Evolutionary conservation across 2,888 invertebrate species (phyloP).

Genomic region (Lamellibrachia columna): DNA sequence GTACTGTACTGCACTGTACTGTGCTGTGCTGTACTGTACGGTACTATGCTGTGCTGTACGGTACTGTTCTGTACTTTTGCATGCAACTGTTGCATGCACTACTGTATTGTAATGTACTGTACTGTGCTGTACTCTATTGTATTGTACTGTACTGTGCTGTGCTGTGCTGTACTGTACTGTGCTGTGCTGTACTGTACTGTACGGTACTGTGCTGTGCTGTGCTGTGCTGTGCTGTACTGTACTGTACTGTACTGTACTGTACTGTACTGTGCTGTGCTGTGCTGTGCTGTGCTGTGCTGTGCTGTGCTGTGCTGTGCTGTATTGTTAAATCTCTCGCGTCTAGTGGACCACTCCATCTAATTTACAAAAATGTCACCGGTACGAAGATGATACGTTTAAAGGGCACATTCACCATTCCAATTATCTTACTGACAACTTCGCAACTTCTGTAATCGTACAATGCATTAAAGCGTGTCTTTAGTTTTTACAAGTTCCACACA

Average conservation of each 20-base stretch:
- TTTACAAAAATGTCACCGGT: too few species aligned
- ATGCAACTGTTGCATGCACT: background rate
- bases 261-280: background rate
- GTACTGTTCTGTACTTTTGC: conserved; percentile 28
- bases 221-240: conserved; percentile 32
- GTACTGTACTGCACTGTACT: conserved; percentile 34
- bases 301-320: conserved; percentile 32
- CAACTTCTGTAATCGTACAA: too few species aligned
- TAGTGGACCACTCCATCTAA: too few species aligned
- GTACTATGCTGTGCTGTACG: conserved; percentile 28
- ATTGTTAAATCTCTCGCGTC: conserved; percentile 13
- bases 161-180: background rate
- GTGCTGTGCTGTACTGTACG: background rate
- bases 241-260: conserved; percentile 36
- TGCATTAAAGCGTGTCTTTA: too few species aligned
- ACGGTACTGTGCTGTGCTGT: conserved; percentile 26
- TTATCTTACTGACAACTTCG: too few species aligned
- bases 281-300: too few species aligned
- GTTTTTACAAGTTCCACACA: too few species aligned
- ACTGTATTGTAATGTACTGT: too few species aligned
- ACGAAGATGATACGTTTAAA: too few species aligned
- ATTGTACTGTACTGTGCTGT: conserved; percentile 38
- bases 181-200: conserved; percentile 29
- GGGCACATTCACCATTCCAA: too few species aligned
- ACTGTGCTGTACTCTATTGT: conserved; percentile 36